phyloP scores from a whole-genome alignment of 1,140 invertebrate genomes.

The Scaptomyza graminum region DNA sequence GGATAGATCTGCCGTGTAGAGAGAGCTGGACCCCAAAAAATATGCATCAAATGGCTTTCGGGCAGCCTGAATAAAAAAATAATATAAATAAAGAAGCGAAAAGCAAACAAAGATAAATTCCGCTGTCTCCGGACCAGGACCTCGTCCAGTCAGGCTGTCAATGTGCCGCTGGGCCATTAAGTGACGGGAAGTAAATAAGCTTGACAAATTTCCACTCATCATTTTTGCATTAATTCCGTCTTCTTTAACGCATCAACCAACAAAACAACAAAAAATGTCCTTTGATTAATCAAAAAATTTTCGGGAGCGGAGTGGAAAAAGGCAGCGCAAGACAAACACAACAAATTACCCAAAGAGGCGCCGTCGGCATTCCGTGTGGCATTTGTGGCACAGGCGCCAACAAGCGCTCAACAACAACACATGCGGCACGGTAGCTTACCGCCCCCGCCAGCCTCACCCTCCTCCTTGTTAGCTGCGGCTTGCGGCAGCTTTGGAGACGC shows the following conservation, averaged over 20 bases:
- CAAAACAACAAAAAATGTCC: conserved; percentile 82
- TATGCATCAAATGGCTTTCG: conserved; percentile 74
- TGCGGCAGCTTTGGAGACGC: conserved; percentile 31
- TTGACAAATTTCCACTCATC: conserved; percentile 83
- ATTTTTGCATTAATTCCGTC: conserved; percentile 83
- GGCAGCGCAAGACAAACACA: conserved; percentile 62
- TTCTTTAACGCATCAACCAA: conserved; percentile 71
- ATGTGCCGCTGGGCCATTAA: conserved; percentile 75
- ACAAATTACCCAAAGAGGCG: conserved; percentile 77
- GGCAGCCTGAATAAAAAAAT: conserved; percentile 11
- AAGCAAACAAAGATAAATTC: conserved; percentile 77
- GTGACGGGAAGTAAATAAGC: conserved; percentile 83
- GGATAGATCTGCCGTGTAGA: conserved; percentile 23
- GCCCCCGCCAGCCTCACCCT: background rate
- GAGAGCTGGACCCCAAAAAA: conserved; percentile 49
- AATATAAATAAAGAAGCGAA: conserved; percentile 13
- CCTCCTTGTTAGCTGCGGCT: conserved; percentile 24
- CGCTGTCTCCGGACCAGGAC: background rate
- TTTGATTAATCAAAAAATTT: conserved; percentile 84
- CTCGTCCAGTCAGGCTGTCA: conserved; percentile 31
- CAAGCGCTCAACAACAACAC: conserved; percentile 22
- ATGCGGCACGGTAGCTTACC: conserved; percentile 11
- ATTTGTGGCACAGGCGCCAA: conserved; percentile 64
- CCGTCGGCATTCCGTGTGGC: conserved; percentile 51
- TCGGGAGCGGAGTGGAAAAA: conserved; percentile 38